Base-by-base conservation (phyloP, 92 coral and sea anemone genomes). In the Hydrozoanthus gracilis region DNA sequence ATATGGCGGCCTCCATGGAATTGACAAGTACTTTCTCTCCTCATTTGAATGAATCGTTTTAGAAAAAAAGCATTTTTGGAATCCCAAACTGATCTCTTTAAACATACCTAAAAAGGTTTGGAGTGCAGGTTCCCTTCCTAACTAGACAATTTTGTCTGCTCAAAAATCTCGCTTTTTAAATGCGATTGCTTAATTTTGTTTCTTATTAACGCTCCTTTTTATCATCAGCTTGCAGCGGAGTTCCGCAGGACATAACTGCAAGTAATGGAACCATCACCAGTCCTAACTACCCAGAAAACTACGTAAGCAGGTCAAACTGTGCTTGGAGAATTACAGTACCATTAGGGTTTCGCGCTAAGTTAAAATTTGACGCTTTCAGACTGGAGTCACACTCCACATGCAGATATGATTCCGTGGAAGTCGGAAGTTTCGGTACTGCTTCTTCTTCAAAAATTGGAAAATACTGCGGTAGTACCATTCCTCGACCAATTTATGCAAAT, bases 281-380 rank as follows among this genome's bases (percentile, higher is more conserved):
- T 71, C 90, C 90, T 49, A 86, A 88, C 66, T 82, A 79, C 69
- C 90, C 90, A 14, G 35, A 44, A 62, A 14, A 51, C 8, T 88
- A 79, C 64, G 82, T 78, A 7, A 16, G n/a, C 12, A 7, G 69
- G 44, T 39, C 70, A 4, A 51, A 87, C 61, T 87, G 90, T 13
- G 62, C 87, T 49, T 88, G 90, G 90, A 80, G 66, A 45, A 87
- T 87, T 14, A 17, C 52, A 46, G 90, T 87, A 12, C 86, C 90
- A 5, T 73, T 48, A 51, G 90, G 90, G n/a, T 88, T 72, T 73
- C 90, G 87, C 6, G 77, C 82, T 15, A 51, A 48, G 15, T 20
- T 72, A 8, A 45, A 54, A 13, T 72, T 72, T n/a, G 55, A 12
- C 20, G 77, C 52, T 3, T 72, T 72, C 39, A 6, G 9, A 3